These are phyloP conservation scores for Melanotaenia trifasciata DNA, from an alignment of 2,797 vertebrate genomes.

Conservation along the genomic window DNA sequence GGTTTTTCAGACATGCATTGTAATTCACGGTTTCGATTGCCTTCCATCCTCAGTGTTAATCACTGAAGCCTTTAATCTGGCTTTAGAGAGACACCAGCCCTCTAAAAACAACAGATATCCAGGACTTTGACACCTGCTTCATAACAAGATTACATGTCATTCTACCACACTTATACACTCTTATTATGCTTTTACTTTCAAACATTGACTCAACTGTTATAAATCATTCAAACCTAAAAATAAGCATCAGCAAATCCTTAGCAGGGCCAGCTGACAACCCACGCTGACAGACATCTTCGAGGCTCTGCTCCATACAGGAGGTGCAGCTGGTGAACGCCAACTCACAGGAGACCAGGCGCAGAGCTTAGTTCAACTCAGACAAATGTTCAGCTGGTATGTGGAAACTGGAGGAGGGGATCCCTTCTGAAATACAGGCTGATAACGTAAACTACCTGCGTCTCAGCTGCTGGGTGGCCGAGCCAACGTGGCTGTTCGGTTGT, in stretches of 20 bases:
- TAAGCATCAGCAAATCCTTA: constrained; percentile 23
- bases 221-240: neutral
- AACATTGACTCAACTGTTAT: neutral
- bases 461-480: constrained; percentile 32
- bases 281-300: constrained; percentile 41
- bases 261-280: constrained; percentile 29
- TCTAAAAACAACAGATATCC: neutral
- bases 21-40: constrained; percentile 22
- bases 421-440: constrained; percentile 47
- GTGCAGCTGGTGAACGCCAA: constrained; percentile 23
- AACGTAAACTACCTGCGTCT: constrained; percentile 44
- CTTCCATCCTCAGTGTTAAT: constrained; percentile 60
- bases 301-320: constrained; percentile 5
- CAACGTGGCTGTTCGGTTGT: neutral
- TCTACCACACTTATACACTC: neutral
- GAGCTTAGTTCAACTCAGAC: constrained; percentile 47
- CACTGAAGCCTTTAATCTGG: constrained; percentile 44
- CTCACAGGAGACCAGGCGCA: constrained; percentile 36
- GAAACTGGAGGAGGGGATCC: constrained; percentile 64
- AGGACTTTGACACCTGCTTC: constrained; percentile 33
- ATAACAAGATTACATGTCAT: constrained; percentile 7
- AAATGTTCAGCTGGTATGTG: constrained; percentile 62
- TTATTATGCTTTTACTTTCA: neutral
- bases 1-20: constrained; percentile 13
- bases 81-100: constrained; percentile 38